Base-by-base conservation (phyloP, 2,113 vertebrate genomes). In the Corythornis madagascariensis region DNA sequence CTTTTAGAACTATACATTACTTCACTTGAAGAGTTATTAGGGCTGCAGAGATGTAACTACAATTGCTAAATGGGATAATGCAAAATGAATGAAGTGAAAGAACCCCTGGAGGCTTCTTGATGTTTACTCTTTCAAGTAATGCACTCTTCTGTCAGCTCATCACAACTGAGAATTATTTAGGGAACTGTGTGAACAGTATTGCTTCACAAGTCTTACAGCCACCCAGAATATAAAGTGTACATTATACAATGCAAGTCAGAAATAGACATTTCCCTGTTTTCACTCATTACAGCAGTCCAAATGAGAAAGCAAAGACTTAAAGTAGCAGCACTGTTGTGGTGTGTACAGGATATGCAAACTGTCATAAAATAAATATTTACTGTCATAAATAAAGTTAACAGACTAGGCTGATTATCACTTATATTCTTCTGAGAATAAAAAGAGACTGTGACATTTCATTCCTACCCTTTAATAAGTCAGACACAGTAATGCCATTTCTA, bases 61-160 rank as follows among this genome's bases (percentile, higher is more conserved):
- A 56, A 64, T 95, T 83, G 55, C 90, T 92, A 82, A 88, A 83
- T 86, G 61, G 67, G 75, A 83, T 87, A 84, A 94, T 75, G 65
- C 38, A 84, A 94, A 90, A 87, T 77, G 63, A 91, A 88, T 77
- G 92, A 95, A 92, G 84, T 71, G 78, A 82, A 84, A 81, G 92
- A 67, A 87, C 40, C 89, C 84, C 80, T 66, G 79, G 95, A 88
- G 81, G 70, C 53, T 93, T 77, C 83, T 65, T 73, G 74, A 60
- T 90, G 79, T 93, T 95, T 90, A 95, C 81, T 91, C 92, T 94
- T 86, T 94, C 82, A 80, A 92, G 79, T 89, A 96, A 88, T 63
- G 88, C 94, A 91, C 45, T 90, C 82, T 56, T 78, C 63, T 89
- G 93, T 94, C 90, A 92, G 72, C 85, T 89, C 93, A 90, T 89